Evolutionary conservation across 92 coral and sea anemone genomes (phyloP).

Genomic region (Palythoa caribaeorum): DNA sequence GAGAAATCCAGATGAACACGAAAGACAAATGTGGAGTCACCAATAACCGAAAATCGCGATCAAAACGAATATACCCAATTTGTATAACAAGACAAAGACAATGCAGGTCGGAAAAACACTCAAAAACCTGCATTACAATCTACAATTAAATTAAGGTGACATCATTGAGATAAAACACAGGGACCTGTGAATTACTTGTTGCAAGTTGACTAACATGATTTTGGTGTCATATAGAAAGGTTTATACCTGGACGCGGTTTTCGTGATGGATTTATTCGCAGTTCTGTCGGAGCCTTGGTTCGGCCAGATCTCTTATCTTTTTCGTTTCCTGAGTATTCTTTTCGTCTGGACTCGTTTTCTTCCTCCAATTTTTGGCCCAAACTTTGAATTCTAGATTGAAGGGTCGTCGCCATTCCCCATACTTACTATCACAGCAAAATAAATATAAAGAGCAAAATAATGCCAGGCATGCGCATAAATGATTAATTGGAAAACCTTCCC

Average conservation of each 20-base stretch:
- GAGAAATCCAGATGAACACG: conserved; percentile 31
- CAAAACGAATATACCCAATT: neutral
- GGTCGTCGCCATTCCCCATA: conserved; percentile 95
- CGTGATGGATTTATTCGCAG: conserved; percentile 72
- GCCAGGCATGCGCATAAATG: conserved; percentile 85
- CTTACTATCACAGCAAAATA: conserved; percentile 73
- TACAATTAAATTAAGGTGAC: conserved; percentile 33
- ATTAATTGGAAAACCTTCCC: conserved; percentile 46
- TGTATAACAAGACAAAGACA: neutral
- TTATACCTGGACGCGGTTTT: conserved; percentile 85
- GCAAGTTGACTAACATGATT: conserved; percentile 18
- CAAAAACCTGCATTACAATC: conserved; percentile 37
- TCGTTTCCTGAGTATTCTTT: conserved; percentile 68
- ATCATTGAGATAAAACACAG: conserved; percentile 38
- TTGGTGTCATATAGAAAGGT: conserved; percentile 74
- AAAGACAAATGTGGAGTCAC: conserved; percentile 3
- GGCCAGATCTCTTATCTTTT: conserved; percentile 64
- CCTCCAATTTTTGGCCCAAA: conserved; percentile 87
- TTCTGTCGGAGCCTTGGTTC: conserved; percentile 76
- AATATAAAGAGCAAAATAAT: conserved; percentile 49
- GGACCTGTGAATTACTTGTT: conserved; percentile 60
- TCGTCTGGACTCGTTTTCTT: conserved; percentile 84
- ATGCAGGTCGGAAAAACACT: conserved; percentile 38
- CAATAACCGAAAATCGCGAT: neutral
- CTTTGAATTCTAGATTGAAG: conserved; percentile 91